Base-by-base conservation (phyloP, 2,797 vertebrate genomes). In the Botia kubotai region DNA sequence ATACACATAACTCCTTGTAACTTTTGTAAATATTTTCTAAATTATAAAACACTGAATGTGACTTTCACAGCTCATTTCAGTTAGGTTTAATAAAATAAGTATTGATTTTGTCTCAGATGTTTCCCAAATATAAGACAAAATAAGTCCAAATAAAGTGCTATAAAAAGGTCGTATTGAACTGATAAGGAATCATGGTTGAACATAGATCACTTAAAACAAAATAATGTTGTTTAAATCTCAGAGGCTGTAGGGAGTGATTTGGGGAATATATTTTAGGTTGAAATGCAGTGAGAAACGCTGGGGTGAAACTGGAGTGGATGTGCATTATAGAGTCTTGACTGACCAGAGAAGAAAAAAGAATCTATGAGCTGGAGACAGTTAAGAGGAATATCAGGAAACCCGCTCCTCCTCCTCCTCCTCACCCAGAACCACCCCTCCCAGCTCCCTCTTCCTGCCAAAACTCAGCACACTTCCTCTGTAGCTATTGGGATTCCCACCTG, bases 381-480 rank as follows among this genome's bases (percentile, higher is more conserved):
- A 63, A 87, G 82, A 81, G 67, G 75, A 81, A 84, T 79, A 84
- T 74, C 80, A 87, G 79, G 89, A 88, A 88, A 90, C 92, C 84
- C 84, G 87, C 86, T 75, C 86, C 55, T 87, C 87, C 82, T 81
- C 87, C 82, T 81, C 84, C 55, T 87, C 85, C 84, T 81, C 84
- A 73, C 85, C 80, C 82, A 23, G 75, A 39, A 26, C 82, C 88
- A 87, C 82, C 89, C 87, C 89, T 90, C 88, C 89, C 89, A 91
- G 81, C 87, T 81, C 90, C 88, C 87, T 87, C 90, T 94, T 94
- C 93, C 94, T 93, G 91, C 88, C 90, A 89, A 86, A 86, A 86
- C 90, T 92, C 87, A 84, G 87, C 88, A 83, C 80, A 89, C 92
- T 93, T 94, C 93, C 94, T 93, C 89, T 91, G 83, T 89, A 91